Conservation (phyloP, 2,113 vertebrate species). For the Noturus placidus region DNA sequence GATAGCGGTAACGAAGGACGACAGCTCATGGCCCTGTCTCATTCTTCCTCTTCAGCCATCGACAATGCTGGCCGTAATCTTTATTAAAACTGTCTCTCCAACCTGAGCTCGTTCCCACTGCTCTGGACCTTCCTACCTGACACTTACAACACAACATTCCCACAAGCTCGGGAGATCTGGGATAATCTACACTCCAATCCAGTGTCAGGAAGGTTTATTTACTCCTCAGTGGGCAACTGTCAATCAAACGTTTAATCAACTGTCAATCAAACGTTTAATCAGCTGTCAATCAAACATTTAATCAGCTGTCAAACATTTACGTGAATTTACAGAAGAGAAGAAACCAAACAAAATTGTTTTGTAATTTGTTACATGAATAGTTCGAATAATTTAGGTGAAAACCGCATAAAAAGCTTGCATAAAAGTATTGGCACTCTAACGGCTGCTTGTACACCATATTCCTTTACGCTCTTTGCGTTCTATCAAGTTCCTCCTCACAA, state of each 20-base stretch:
- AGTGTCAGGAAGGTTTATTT: background rate
- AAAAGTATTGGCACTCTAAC: background rate
- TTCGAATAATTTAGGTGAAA: background rate
- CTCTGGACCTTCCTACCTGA: slow-evolving; percentile 3
- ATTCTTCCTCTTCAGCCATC: slow-evolving; percentile 80
- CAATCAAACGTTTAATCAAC: too few species aligned
- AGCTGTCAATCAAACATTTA: too few species aligned
- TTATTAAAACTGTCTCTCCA: slow-evolving; percentile 79
- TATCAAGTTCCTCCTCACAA: background rate
- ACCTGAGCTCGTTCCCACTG: slow-evolving; percentile 66
- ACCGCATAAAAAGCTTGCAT: background rate
- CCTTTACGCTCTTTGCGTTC: background rate
- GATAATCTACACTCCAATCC: background rate
- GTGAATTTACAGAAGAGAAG: background rate
- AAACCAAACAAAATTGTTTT: background rate
- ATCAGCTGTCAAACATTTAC: background rate
- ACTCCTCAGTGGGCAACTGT: too few species aligned
- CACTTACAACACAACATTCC: slow-evolving; percentile 36
- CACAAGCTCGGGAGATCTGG: background rate
- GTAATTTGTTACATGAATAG: too few species aligned
- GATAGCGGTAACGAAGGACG: slow-evolving; percentile 79
- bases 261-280: too few species aligned
- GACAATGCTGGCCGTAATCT: slow-evolving; percentile 79
- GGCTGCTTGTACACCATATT: background rate
- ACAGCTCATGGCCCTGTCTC: slow-evolving; percentile 80